Evolutionary conservation across 2,888 invertebrate species (phyloP).

Genomic region (Embidobia sp.): DNA sequence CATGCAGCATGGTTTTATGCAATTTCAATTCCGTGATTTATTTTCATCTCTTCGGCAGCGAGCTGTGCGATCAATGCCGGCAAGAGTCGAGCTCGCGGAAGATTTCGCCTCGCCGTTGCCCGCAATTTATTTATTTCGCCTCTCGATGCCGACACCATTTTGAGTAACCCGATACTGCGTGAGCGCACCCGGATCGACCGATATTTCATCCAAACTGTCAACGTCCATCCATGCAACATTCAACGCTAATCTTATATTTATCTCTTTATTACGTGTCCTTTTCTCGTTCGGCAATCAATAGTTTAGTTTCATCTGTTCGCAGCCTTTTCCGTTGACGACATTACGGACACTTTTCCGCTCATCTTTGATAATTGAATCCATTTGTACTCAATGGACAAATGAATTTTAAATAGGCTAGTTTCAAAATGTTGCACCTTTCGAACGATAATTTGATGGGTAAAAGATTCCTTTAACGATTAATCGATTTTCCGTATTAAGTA

Average conservation of each 20-base stretch:
- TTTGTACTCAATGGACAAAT: no score
- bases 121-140: slow-evolving; percentile 53
- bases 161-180: slow-evolving; percentile 35
- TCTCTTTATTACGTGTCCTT: slow-evolving; percentile 9
- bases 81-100: slow-evolving; percentile 46
- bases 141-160: slow-evolving; percentile 47
- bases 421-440: no score
- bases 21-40: slow-evolving; percentile 76
- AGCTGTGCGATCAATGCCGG: slow-evolving; percentile 63
- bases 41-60: slow-evolving; percentile 69
- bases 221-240: slow-evolving; percentile 26
- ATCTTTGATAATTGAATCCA: no score
- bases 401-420: no score
- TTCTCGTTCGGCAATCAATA: slow-evolving; percentile 13
- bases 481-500: no score
- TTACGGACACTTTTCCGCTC: no score
- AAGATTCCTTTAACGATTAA: no score
- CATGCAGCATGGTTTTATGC: slow-evolving; percentile 59
- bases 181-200: slow-evolving; percentile 24
- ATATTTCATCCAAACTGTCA: slow-evolving; percentile 48
- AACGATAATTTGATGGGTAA: no score
- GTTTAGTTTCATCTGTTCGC: not conserved
- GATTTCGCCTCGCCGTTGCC: slow-evolving; percentile 35
- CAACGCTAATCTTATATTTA: slow-evolving; percentile 36
- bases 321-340: not conserved